Percentiles rank a stretch among this genome's conserved stretches.
phyloP scores from a whole-genome alignment of 2,888 invertebrate genomes.

The Erebia ligea region DNA sequence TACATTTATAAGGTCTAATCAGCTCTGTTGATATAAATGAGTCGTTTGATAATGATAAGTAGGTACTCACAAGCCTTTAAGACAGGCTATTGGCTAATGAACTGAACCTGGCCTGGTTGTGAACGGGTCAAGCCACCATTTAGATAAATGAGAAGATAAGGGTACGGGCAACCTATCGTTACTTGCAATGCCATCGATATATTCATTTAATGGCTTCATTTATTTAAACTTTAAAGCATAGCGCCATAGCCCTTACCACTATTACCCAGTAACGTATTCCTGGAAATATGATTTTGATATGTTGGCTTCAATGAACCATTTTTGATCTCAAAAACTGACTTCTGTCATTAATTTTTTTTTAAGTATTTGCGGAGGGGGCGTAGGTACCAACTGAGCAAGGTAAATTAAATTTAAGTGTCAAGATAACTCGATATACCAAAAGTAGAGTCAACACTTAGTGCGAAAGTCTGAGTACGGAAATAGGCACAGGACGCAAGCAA shows the following conservation, averaged over 20 bases:
- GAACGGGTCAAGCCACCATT: conserved; percentile 25
- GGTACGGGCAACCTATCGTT: conserved; percentile 5
- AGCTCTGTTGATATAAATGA: conserved; percentile 8
- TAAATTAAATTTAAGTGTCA: too few species aligned
- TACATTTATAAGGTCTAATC: background rate
- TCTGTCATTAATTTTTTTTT: too few species aligned
- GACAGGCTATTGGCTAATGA: conserved; percentile 28
- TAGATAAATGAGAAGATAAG: conserved; percentile 28
- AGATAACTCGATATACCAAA: too few species aligned
- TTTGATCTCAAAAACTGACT: too few species aligned
- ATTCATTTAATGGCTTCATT: conserved; percentile 7
- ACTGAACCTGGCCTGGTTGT: conserved; percentile 18
- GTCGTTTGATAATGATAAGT: conserved; percentile 13
- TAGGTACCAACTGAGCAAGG: too few species aligned
- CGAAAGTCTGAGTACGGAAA: background rate
- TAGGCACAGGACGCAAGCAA: background rate
- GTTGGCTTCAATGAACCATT: too few species aligned
- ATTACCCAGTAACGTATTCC: too few species aligned
- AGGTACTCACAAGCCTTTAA: conserved; percentile 2
- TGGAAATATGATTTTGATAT: too few species aligned
- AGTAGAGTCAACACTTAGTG: too few species aligned
- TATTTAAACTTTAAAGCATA: conserved; percentile 5
- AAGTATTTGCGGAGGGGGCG: too few species aligned
- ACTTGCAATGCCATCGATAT: conserved; percentile 17
- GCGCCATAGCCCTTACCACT: background rate